phyloP scores from a whole-genome alignment of 2,888 invertebrate species.

The Sinodicranocentrus sp. region DNA sequence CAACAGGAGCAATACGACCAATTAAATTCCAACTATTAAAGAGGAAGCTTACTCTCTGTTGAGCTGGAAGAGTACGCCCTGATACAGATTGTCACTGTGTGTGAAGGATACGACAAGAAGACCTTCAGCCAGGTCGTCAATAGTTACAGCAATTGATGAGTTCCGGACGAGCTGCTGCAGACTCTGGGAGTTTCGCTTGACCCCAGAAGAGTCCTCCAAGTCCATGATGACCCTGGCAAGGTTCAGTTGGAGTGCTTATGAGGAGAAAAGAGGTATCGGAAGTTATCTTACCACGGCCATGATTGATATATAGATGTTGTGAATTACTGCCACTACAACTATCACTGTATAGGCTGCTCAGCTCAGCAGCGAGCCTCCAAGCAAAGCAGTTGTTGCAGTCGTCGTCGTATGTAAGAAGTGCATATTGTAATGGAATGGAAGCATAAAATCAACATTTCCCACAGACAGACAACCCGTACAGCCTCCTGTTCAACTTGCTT shows the following conservation, averaged over 20 bases:
- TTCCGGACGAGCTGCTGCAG: slow-evolving; percentile 63
- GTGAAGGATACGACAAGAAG: slow-evolving; percentile 74
- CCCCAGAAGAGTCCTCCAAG: slow-evolving; percentile 48
- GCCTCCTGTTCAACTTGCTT: slow-evolving; percentile 1
- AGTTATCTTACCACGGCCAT: slow-evolving; percentile 17
- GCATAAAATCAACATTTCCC: slow-evolving; percentile 58
- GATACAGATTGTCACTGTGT: slow-evolving; percentile 73
- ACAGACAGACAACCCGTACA: slow-evolving; percentile 36
- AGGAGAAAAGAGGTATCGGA: slow-evolving; percentile 12
- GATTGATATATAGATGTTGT: slow-evolving; percentile 1
- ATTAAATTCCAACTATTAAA: not conserved
- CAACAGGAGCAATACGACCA: slow-evolving; percentile 21
- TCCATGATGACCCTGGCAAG: slow-evolving; percentile 54
- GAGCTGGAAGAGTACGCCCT: slow-evolving; percentile 75
- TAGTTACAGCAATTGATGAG: slow-evolving; percentile 69
- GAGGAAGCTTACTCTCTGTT: slow-evolving; percentile 74
- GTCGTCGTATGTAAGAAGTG: not conserved
- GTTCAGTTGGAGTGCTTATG: not conserved
- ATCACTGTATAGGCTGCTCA: slow-evolving; percentile 1
- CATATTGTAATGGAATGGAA: slow-evolving; percentile 36
- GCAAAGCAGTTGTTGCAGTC: no score
- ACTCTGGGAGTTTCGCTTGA: slow-evolving; percentile 33
- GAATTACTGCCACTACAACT: slow-evolving; percentile 15
- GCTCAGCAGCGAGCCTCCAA: no score
- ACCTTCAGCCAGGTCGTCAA: slow-evolving; percentile 74